phyloP scores from a whole-genome alignment of 2,888 invertebrate species.

The Aplocera efformata region DNA sequence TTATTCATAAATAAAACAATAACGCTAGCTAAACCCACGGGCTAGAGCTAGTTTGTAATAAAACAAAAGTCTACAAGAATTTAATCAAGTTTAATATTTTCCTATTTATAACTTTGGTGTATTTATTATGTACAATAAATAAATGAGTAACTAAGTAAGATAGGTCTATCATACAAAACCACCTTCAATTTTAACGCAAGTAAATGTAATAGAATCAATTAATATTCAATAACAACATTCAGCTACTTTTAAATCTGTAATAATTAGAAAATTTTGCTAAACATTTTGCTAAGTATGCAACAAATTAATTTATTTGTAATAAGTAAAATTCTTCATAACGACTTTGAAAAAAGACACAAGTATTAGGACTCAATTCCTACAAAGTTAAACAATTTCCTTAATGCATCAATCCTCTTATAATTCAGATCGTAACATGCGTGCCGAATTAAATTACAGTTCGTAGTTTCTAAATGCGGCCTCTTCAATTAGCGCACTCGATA shows the following conservation, averaged over 20 bases:
- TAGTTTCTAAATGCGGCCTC: too few relatives aligned
- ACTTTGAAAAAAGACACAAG: conserved; percentile 7
- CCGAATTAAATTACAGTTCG: too few relatives aligned
- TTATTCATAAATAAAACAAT: too few relatives aligned
- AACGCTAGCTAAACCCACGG: too few relatives aligned
- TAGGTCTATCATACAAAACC: conserved; percentile 60
- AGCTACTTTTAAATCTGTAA: conserved; percentile 27
- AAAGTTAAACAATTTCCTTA: conserved; percentile 18
- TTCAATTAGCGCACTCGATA: too few relatives aligned
- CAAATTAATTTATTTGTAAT: conserved; percentile 32
- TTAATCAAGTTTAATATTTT: conserved; percentile 76
- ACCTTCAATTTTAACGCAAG: conserved; percentile 39
- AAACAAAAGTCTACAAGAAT: conserved; percentile 62
- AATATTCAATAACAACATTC: conserved; percentile 30
- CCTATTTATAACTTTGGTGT: conserved; percentile 76
- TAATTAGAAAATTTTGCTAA: conserved; percentile 43
- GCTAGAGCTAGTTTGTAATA: conserved; percentile 30
- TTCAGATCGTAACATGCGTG: too few relatives aligned
- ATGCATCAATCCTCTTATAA: conserved; percentile 10
- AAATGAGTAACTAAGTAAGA: conserved; percentile 61
- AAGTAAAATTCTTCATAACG: conserved; percentile 8
- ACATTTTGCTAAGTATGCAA: conserved; percentile 48
- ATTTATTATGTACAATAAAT: conserved; percentile 77
- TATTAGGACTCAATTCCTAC: conserved; percentile 4
- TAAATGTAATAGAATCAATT: conserved; percentile 29